Base-by-base conservation (phyloP, 2,797 vertebrate genomes). In the Borostomias antarcticus region DNA sequence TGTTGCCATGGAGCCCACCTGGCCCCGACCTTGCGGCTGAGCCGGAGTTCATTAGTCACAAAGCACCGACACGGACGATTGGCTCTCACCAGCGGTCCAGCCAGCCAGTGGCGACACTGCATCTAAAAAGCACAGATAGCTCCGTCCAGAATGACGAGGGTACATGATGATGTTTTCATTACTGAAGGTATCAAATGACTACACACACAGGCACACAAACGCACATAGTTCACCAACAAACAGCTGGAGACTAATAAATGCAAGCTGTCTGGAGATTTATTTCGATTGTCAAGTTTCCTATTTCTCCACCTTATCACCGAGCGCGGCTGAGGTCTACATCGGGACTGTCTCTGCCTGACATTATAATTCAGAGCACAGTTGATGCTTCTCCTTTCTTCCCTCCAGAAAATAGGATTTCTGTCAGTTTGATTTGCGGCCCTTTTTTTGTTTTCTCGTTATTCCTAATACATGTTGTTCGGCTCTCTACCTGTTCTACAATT, bases 391-490 rank as follows among this genome's bases (percentile, higher is more conserved):
- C 58, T 77, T 75, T 74, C 48, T 75, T 69, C 68, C 71, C 47
- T 58, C 47, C 35, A 68, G 69, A 81, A 88, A 88, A 91, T 85
- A 76, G 63, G 79, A 84, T 89, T 86, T 84, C 80, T 82, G 66
- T 82, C 79, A 72, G 76, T 88, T 82, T 87, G 83, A 87, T 86
- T 88, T 89, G 70, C 70, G n/a, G n/a, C 35, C 78, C 75, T 48
- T 59, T 63, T 84, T 84, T 87, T 84, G 81, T 87, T 83, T 90
- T 89, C 72, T 83, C 79, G 86, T 89, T 87, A 90, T 85, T 76
- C 78, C 30, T 64, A 73, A 73, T 73, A 67, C 58, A 63, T 68
- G 70, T 79, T 71, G 35, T 17, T 29, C 62, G 60, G 37, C 73
- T 51, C 51, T 51, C 63, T 58, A 66, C 71, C 47, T n/a, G n/a